Percentiles rank a stretch among this genome's conserved stretches.
phyloP scores from a whole-genome alignment of 2,113 vertebrate species.

The Micromys minutus region DNA sequence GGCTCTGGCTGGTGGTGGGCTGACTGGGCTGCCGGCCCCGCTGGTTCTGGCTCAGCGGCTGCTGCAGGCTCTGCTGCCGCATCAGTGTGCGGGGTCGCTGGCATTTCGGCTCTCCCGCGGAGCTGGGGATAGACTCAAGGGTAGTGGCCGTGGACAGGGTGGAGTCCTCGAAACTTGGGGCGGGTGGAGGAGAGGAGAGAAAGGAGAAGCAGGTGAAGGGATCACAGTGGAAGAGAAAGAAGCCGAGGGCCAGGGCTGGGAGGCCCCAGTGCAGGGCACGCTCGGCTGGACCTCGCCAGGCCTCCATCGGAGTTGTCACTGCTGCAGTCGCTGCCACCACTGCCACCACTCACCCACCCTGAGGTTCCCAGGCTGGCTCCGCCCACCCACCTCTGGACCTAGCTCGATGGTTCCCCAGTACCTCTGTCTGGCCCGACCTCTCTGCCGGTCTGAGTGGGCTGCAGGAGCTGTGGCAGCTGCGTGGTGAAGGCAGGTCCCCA shows the following conservation, averaged over 20 bases:
- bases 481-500: conserved; percentile 77
- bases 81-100: conserved; percentile 94
- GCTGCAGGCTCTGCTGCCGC: conserved; percentile 97
- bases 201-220: conserved; percentile 86
- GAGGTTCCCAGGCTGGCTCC: not conserved
- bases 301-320: conserved; percentile 48
- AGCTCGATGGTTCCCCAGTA: conserved; percentile 2
- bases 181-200: conserved; percentile 86
- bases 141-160: conserved; percentile 94
- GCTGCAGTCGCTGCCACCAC: conserved; percentile 7
- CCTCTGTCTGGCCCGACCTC: conserved; percentile 46
- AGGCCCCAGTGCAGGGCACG: conserved; percentile 87
- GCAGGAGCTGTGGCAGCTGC: conserved; percentile 51
- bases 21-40: conserved; percentile 89
- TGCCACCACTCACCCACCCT: conserved; percentile 39
- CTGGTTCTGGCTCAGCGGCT: conserved; percentile 94
- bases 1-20: conserved; percentile 96
- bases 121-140: conserved; percentile 96
- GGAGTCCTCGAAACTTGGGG: conserved; percentile 95
- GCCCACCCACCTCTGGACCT: not conserved
- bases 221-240: conserved; percentile 87
- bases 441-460: conserved; percentile 50
- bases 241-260: conserved; percentile 91
- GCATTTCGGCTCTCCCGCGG: conserved; percentile 89
- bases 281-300: conserved; percentile 70